These are phyloP conservation scores for Dipodomys merriami DNA, from an alignment of 2,113 vertebrate genomes.

Conservation along the genomic window DNA sequence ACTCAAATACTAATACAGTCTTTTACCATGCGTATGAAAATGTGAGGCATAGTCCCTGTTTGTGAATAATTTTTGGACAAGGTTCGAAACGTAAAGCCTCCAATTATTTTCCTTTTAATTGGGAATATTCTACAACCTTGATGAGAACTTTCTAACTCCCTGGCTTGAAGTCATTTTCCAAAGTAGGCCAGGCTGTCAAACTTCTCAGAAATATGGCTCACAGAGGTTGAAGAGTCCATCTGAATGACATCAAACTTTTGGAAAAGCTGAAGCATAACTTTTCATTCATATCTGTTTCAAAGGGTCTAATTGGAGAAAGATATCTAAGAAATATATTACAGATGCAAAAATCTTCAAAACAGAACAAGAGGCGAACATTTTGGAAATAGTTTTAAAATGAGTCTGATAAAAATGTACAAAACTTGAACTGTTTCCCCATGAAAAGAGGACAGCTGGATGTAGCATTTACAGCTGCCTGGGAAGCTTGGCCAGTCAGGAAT, in stretches of 20 bases:
- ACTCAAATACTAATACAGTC: background rate
- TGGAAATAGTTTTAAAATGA: slow-evolving; percentile 73
- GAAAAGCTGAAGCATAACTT: slow-evolving; percentile 73
- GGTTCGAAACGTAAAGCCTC: background rate
- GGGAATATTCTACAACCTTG: background rate
- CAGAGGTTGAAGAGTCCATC: slow-evolving; percentile 4
- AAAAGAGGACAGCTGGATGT: slow-evolving; percentile 74
- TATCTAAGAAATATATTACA: slow-evolving; percentile 70
- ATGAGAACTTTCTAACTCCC: background rate
- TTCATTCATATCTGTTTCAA: slow-evolving; percentile 71
- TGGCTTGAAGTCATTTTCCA: slow-evolving; percentile 18
- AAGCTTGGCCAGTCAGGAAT: slow-evolving; percentile 60
- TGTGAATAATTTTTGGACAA: slow-evolving; percentile 19
- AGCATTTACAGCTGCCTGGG: slow-evolving; percentile 63
- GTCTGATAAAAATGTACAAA: slow-evolving; percentile 66
- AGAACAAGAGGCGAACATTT: slow-evolving; percentile 72
- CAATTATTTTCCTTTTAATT: slow-evolving; percentile 41
- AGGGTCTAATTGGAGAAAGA: slow-evolving; percentile 59
- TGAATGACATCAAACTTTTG: slow-evolving; percentile 63
- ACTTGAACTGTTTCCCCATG: slow-evolving; percentile 66
- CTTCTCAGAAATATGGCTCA: slow-evolving; percentile 57
- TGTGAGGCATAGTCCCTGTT: background rate
- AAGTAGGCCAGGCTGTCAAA: background rate
- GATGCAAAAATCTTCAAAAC: slow-evolving; percentile 66
- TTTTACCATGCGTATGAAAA: background rate